Evolutionary conservation across 2,888 invertebrate species (phyloP), one percentile per base, ranked within the genome.

Genomic region (Lycaena phlaeas): DNA sequence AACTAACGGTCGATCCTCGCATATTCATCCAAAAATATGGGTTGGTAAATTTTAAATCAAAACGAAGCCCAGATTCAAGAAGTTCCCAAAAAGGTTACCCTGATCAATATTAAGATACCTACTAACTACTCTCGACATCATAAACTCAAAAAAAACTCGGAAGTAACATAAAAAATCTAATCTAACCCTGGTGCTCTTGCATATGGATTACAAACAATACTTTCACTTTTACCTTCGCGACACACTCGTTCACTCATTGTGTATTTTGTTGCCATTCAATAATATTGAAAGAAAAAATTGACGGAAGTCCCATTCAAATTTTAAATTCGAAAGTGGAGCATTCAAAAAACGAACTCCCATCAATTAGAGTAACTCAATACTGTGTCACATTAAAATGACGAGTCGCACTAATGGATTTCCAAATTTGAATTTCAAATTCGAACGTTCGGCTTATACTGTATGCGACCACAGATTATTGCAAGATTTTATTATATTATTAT

Each of bases 361-460:
- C 79, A 79, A 84, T 82, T 81, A 77, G 72, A 76, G 82, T 77
- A 81, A 84, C 81, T 79, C 81, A 74, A 82, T 82, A 81, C 75
- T 64, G 69, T 79, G 81, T 82, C 82, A 81, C 75, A 81, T 84
- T 84, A 81, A 81, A 76, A 79, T 81, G 82, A 77, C 78, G 78
- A 73, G 72, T 68, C 69, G 64, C 68, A 73, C 81, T 84, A 84
- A 84, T 84, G 84, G 82, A 79, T 72, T 68, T 75, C 68, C 71
- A 67, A 76, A 84, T 84, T 82, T 84, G 81, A 82, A 84, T 74
- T 79, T 73, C 77, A 84, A 84, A 81, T 62, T 63, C 62, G 61
- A 63, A 68, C 71, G 67, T 69, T 76, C 70, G 72, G 67, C 57
- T 69, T 70, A 64, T 61, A 61, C 59, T 59, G 54, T 43, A 53